Base-by-base conservation (phyloP, 1,140 invertebrate genomes). In the Panulirus ornatus region DNA sequence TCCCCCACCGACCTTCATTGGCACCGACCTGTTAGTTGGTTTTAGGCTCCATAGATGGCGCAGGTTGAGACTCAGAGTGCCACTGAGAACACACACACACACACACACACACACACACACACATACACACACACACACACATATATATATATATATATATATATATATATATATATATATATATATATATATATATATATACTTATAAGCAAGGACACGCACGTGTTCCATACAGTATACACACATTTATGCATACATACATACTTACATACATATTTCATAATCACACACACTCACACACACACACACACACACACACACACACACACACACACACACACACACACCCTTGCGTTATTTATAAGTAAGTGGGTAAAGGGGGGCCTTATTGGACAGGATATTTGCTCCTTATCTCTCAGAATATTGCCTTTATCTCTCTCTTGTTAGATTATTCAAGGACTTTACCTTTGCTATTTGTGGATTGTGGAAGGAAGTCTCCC, bases 21-120 rank as follows among this genome's bases (percentile, higher is more conserved):
- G 11, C 19, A 22, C 11, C 54, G 71, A 44, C n/a, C 63, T 16
- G 9, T 9, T 84, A 71, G 82, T 84, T 71, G 22, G 34, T 84
- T 42, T 71, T 40, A 71, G 14, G 63, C 82, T 84, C 82, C 82
- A 84, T 58, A 84, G 82, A 84, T 84, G 82, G 82, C 82, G 82
- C 27, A 58, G 36, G 82, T 40, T 38, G n/a, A 30, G 82, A 27
- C 40, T 84, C 30, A 38, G 38, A 8, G 47, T n/a, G 54, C 82
- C 36, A 40, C 16, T 66, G 19, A 14, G 14, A 19, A 34, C 54
- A 83, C 54, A 58, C 54, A 83, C 81, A 83, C 54, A 66, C 19
- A 83, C 42, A 66, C 81, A 63, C 54, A 38, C 51, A 58, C 54
- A 66, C 42, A 63, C 54, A 83, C 47, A 81, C n/a, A 81, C 36